A percentile compares a stretch with the other conserved stretches of the same genome.
Conservation (phyloP, 2,113 vertebrate species). For the Sterna hirundo region DNA sequence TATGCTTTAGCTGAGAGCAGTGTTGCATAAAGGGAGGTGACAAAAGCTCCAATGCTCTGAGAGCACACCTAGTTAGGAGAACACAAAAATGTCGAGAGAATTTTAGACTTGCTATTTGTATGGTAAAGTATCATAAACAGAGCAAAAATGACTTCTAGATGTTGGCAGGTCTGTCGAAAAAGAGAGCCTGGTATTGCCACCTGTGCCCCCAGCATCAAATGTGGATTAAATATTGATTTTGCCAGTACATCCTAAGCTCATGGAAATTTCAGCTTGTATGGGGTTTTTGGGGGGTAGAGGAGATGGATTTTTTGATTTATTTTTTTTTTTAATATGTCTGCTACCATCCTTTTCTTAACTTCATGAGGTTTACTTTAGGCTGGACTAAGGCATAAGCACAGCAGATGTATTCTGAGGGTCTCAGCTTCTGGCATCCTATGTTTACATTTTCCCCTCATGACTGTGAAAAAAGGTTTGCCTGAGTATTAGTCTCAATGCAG, state of each 20-base stretch:
- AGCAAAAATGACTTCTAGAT: background rate
- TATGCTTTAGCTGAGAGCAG: background rate
- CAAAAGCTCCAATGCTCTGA: background rate
- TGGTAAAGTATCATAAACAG: background rate
- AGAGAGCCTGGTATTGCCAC: background rate
- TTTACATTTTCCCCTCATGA: background rate
- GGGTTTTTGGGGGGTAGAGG: accelerated
- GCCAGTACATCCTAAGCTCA: background rate
- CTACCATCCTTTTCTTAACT: background rate
- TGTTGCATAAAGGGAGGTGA: background rate
- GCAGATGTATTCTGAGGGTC: background rate
- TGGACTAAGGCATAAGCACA: background rate
- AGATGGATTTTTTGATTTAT: background rate
- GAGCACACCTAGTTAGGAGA: background rate
- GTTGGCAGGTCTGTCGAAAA: background rate
- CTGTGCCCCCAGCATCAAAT: background rate
- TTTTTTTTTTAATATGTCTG: background rate
- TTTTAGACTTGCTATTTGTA: background rate
- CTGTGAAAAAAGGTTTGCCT: background rate
- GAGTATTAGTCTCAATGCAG: background rate
- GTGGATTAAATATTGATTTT: background rate
- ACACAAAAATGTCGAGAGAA: background rate
- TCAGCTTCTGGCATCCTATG: background rate
- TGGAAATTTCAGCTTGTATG: background rate
- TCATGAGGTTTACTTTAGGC: background rate